Conservation (phyloP, 1,140 invertebrate genomes). For the Homarus americanus region DNA sequence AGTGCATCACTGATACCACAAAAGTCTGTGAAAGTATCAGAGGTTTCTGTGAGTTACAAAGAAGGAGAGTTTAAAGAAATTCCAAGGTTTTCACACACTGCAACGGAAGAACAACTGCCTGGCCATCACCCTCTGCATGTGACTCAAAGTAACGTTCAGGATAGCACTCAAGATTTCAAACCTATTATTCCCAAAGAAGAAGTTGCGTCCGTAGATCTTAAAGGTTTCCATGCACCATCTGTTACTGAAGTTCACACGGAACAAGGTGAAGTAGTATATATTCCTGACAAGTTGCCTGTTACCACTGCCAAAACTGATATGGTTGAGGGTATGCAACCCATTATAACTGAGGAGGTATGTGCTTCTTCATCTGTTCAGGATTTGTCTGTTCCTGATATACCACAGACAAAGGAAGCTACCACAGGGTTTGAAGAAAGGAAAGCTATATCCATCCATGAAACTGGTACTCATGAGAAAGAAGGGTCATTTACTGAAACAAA, state of each 20-base stretch:
- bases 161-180: slow-evolving; percentile 64
- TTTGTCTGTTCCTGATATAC: slow-evolving; percentile 41
- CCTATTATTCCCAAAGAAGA: slow-evolving; percentile 42
- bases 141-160: slow-evolving; percentile 58
- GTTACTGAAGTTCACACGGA: slow-evolving; percentile 47
- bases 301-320: slow-evolving; percentile 56
- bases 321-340: slow-evolving; percentile 48
- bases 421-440: slow-evolving; percentile 79
- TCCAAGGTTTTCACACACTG: slow-evolving; percentile 56
- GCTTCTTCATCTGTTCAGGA: slow-evolving; percentile 45
- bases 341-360: slow-evolving; percentile 53
- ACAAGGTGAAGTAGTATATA: slow-evolving; percentile 58
- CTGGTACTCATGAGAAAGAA: slow-evolving; percentile 82
- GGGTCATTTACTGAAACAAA: slow-evolving; percentile 75
- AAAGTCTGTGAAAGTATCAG: slow-evolving; percentile 72
- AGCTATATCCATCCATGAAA: slow-evolving; percentile 83
- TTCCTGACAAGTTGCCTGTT: slow-evolving; percentile 36
- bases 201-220: slow-evolving; percentile 67
- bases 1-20: slow-evolving; percentile 60
- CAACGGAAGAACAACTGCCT: slow-evolving; percentile 60
- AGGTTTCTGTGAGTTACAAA: slow-evolving; percentile 72
- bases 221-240: slow-evolving; percentile 56
- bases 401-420: slow-evolving; percentile 54
- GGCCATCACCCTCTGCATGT: slow-evolving; percentile 59
- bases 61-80: slow-evolving; percentile 72